Evolutionary conservation across 2,888 invertebrate genomes (phyloP), one percentile per base, ranked within the genome.

Genomic region (Noctua fimbriata): DNA sequence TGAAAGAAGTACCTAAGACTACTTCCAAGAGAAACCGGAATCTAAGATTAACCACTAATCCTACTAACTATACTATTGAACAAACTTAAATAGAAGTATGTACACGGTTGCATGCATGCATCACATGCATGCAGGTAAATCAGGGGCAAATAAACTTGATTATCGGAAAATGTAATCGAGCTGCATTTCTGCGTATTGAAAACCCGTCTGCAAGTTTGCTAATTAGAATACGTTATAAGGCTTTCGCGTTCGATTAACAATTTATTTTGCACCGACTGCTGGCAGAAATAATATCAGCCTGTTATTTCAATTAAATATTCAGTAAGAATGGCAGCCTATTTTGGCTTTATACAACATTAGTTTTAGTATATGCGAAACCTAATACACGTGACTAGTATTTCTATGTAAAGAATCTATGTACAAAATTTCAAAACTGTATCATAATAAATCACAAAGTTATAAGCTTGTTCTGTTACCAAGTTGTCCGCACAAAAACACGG

Each of bases 161-260:
- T 47, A 69, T 76, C 16, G 32, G 41, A 70, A 81, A 70, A 70
- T 76, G 28, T 49, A 79, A 74, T 80, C n/a, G 10, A 80, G 44
- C 49, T 76, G 58, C 47, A 63, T 69, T 72, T 77, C 67, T 47
- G 60, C 36, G 47, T 63, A 60, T 72, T 71, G 77, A 47, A 58
- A 66, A 32, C 67, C 82, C 12, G 78, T 41, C 78, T 78, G 82
- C 44, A 60, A 74, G 69, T 81, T 55, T 12, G 28, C n/a, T 69
- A 82, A 82, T 82, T 69, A 82, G 82, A 81, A 81, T 66, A 47
- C 69, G 41, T 55, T 55, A 55, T 41, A 52, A 12, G 67, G 41
- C 28, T 78, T 82, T 58, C 55, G 21, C n/a, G 69, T 32, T 55
- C 55, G 24, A 71, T 77, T 76, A 76, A 71, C 18, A 24, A 47